Percentiles rank a stretch among this genome's conserved stretches.
Evolutionary conservation across 2,797 vertebrate genomes (phyloP).

Genomic region (Sebastes umbrosus): DNA sequence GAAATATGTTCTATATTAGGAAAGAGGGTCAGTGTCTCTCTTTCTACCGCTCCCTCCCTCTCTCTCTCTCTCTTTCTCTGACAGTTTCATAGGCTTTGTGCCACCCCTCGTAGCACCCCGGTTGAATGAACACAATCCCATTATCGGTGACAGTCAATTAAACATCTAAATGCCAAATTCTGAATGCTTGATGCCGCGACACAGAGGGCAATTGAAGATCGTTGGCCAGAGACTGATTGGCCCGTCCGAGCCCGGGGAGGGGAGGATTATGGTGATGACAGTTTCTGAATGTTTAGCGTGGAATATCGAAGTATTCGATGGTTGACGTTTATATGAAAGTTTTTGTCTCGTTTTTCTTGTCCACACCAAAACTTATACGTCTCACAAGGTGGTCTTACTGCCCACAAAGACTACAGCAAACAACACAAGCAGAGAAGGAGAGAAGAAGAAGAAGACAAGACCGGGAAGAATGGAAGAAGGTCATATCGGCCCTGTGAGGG

Average conservation of each 20-base stretch:
- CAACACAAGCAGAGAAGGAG: not conserved
- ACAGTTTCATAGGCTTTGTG: conserved; percentile 31
- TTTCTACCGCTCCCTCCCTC: not conserved
- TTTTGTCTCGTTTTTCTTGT: not conserved
- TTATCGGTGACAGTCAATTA: conserved; percentile 78
- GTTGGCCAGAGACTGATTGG: conserved; percentile 38
- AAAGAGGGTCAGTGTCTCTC: not conserved
- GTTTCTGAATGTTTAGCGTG: not conserved
- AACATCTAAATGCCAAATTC: conserved; percentile 73
- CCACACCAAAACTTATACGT: not conserved
- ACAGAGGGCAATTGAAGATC: conserved; percentile 63
- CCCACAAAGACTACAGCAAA: not conserved
- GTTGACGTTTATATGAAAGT: not conserved
- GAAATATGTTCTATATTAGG: not conserved
- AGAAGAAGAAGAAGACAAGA: conserved; percentile 7
- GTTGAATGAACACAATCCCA: conserved; percentile 67
- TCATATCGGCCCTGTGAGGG: conserved; percentile 33
- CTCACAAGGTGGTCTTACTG: conserved; percentile 18
- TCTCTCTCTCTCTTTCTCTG: not conserved
- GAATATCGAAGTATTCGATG: not conserved
- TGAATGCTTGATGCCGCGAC: conserved; percentile 51
- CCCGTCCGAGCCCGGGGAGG: not conserved
- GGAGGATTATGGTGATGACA: not conserved
- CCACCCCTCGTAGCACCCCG: conserved; percentile 36
- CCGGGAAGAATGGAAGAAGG: conserved; percentile 34